These are phyloP conservation scores for Danio albolineatus DNA, from an alignment of 2,797 vertebrate genomes.

Conservation along the genomic window DNA sequence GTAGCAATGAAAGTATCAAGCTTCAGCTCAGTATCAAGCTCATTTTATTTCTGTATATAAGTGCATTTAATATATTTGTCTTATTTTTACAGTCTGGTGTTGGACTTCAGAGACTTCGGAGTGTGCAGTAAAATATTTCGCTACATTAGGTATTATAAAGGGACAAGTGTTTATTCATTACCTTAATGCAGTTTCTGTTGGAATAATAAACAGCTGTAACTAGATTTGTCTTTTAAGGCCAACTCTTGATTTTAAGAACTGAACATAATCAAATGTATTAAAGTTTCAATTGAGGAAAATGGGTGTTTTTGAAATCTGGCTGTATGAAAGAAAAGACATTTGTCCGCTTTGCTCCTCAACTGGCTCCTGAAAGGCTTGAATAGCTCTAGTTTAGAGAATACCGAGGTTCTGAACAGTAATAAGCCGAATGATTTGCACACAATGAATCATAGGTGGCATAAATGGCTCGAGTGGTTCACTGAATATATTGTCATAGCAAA, in stretches of 20 bases:
- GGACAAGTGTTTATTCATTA: too few relatives aligned
- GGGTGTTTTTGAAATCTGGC: conserved; percentile 3
- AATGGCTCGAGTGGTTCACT: conserved; percentile 40
- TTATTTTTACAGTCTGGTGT: too few relatives aligned
- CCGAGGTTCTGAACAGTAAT: conserved; percentile 18
- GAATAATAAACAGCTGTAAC: neutral
- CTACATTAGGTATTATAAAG: too few relatives aligned
- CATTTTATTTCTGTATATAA: neutral
- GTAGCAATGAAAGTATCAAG: neutral
- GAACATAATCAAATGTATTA: neutral
- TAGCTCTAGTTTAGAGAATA: conserved; percentile 34
- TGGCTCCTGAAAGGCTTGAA: conserved; percentile 27
- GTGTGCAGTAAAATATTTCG: too few relatives aligned
- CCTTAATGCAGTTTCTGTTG: neutral
- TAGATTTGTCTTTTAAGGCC: conserved; percentile 1
- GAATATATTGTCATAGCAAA: conserved; percentile 40
- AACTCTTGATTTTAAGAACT: neutral
- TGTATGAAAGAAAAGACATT: conserved; percentile 1
- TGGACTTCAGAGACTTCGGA: too few relatives aligned
- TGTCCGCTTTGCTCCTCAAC: neutral
- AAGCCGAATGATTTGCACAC: conserved; percentile 42
- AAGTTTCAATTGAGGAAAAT: neutral
- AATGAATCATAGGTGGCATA: conserved; percentile 52
- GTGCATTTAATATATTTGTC: too few relatives aligned
- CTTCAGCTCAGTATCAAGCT: too few relatives aligned